A percentile compares a stretch with the other conserved stretches of the same genome.
phyloP scores from a whole-genome alignment of 2,113 vertebrate species.

The Zosterops pallidus region DNA sequence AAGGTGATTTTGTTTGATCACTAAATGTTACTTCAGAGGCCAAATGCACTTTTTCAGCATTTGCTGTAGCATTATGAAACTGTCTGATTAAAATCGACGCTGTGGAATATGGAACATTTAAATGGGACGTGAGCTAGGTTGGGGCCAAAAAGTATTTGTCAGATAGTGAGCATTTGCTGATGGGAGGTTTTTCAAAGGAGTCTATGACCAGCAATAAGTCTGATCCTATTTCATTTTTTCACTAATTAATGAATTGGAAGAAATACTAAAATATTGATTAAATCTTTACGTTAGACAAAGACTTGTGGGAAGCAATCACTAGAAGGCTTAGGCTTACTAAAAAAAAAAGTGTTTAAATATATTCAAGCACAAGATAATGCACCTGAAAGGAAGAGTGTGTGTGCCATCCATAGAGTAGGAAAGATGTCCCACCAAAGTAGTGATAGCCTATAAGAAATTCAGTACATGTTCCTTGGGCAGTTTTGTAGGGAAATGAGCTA shows the following conservation, averaged over 20 bases:
- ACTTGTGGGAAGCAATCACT: neutral
- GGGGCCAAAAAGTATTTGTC: neutral
- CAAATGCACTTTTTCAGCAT: neutral
- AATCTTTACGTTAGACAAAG: neutral
- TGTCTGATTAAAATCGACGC: neutral
- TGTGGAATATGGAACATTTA: neutral
- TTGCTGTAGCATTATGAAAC: neutral
- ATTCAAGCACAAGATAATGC: neutral
- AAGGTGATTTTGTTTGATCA: neutral
- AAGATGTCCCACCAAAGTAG: neutral
- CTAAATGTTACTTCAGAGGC: neutral
- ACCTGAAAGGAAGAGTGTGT: neutral
- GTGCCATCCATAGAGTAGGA: neutral
- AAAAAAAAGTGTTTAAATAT: neutral
- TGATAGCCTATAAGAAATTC: rapidly evolving
- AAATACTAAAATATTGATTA: neutral
- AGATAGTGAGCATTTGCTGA: neutral
- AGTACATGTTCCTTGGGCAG: neutral
- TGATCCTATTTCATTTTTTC: neutral
- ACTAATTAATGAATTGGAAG: neutral
- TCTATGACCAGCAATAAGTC: neutral
- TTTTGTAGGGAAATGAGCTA: neutral
- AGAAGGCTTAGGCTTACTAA: neutral
- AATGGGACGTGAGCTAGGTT: neutral
- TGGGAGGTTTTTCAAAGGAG: neutral